phyloP scores from a whole-genome alignment of 2,113 vertebrate species.

The Setophaga coronata region DNA sequence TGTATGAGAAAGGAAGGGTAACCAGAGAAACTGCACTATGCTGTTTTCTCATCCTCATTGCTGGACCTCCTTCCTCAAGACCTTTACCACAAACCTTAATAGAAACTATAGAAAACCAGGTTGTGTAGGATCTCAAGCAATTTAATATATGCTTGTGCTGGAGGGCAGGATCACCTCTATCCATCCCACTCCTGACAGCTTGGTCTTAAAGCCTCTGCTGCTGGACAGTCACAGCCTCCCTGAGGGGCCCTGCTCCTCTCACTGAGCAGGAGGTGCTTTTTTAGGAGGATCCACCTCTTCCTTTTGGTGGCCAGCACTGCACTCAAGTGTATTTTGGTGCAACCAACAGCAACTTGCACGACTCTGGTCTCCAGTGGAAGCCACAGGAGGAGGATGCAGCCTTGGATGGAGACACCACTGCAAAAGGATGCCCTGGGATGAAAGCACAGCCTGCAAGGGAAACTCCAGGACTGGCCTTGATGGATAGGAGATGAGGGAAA shows the following conservation, averaged over 20 bases:
- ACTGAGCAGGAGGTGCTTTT: not conserved
- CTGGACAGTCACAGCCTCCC: not conserved
- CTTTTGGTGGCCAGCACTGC: not conserved
- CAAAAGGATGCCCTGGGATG: not conserved
- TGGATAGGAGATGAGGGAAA: not conserved
- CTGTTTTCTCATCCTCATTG: not conserved
- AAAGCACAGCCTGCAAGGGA: not conserved
- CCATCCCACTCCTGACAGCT: not conserved
- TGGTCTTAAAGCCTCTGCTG: not conserved
- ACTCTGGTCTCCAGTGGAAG: not conserved
- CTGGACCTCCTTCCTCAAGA: not conserved
- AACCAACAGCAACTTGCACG: not conserved
- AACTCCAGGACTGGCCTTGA: not conserved
- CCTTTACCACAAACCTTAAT: not conserved
- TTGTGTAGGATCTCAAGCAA: not conserved
- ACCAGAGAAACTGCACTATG: not conserved
- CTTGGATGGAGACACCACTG: not conserved
- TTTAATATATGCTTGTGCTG: not conserved
- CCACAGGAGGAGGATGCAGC: not conserved
- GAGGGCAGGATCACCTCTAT: not conserved
- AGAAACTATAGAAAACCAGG: not conserved
- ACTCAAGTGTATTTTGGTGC: not conserved
- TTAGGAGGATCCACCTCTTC: not conserved
- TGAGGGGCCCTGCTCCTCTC: rapidly evolving
- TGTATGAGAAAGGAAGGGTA: not conserved